phyloP scores from a whole-genome alignment of 1,140 invertebrate genomes.

The Thalassaphorura encarpata region DNA sequence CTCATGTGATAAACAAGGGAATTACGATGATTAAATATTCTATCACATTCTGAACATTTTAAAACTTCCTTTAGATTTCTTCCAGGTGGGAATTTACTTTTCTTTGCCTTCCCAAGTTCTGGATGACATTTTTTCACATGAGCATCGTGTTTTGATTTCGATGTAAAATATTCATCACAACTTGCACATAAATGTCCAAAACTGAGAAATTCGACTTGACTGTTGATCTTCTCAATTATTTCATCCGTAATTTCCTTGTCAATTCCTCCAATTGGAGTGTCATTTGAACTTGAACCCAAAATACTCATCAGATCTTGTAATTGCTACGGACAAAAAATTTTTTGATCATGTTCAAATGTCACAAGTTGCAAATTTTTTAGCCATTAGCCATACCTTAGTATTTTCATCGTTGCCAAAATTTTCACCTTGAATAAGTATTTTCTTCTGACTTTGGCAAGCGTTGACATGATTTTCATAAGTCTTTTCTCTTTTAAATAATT shows the following conservation, averaged over 20 bases:
- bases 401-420: no score
- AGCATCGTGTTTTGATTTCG: constrained; percentile 32
- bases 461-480: no score
- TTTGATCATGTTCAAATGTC: no score
- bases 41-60: constrained; percentile 56
- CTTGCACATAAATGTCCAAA: constrained; percentile 14
- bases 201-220: constrained; percentile 16
- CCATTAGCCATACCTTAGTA: no score
- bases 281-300: no score
- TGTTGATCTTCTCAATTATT: constrained; percentile 12
- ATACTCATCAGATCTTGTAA: no score
- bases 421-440: no score
- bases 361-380: no score
- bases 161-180: constrained; percentile 35
- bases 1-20: constrained; percentile 72
- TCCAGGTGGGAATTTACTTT: constrained; percentile 24
- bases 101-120: constrained; percentile 14
- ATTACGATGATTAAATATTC: constrained; percentile 68
- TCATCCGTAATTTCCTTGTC: not conserved
- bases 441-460: no score
- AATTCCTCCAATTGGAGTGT: not conserved
- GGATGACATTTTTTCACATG: constrained; percentile 35
- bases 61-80: constrained; percentile 32
- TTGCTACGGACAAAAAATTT: no score
- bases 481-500: no score